Evolutionary conservation across 2,797 vertebrate species (phyloP).

Genomic region (Sebastes aleutianus): DNA sequence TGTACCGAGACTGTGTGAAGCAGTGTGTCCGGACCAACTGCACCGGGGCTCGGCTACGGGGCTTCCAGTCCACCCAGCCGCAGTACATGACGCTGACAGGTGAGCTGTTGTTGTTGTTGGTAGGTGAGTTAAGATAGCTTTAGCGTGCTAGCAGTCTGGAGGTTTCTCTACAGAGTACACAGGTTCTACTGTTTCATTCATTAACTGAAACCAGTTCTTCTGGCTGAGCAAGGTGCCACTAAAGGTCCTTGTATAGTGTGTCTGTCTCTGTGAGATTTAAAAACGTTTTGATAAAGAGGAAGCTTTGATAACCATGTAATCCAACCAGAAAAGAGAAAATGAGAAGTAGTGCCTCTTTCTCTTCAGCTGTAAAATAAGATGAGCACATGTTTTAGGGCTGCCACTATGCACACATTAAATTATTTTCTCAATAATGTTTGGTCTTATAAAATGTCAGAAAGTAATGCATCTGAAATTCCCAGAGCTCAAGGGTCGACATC

Average conservation of each 20-base stretch:
- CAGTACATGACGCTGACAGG: slow-evolving; percentile 95
- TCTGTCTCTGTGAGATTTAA: background rate
- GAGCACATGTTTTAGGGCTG: background rate
- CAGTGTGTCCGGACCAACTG: slow-evolving; percentile 92
- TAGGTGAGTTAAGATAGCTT: slow-evolving; percentile 45
- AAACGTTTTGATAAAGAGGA: background rate
- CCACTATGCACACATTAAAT: background rate
- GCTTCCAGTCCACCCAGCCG: slow-evolving; percentile 91
- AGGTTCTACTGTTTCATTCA: background rate
- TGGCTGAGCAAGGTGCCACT: slow-evolving; percentile 4
- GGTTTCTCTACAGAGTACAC: background rate
- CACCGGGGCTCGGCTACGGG: slow-evolving; percentile 86
- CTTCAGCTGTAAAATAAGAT: background rate
- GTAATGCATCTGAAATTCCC: background rate
- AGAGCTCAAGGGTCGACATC: background rate
- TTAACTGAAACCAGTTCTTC: slow-evolving; percentile 38
- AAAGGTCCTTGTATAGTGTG: background rate
- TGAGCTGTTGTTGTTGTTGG: slow-evolving; percentile 60
- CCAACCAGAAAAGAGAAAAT: background rate
- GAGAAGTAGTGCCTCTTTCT: background rate
- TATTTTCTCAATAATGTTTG: background rate
- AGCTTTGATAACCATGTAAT: background rate
- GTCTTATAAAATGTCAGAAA: background rate
- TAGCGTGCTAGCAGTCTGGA: slow-evolving; percentile 28
- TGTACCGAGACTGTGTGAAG: slow-evolving; percentile 93